Percentiles rank a stretch among this genome's conserved stretches.
These are phyloP conservation scores for Corythaixoides concolor DNA, from an alignment of 2,113 vertebrate species.

Conservation along the genomic window DNA sequence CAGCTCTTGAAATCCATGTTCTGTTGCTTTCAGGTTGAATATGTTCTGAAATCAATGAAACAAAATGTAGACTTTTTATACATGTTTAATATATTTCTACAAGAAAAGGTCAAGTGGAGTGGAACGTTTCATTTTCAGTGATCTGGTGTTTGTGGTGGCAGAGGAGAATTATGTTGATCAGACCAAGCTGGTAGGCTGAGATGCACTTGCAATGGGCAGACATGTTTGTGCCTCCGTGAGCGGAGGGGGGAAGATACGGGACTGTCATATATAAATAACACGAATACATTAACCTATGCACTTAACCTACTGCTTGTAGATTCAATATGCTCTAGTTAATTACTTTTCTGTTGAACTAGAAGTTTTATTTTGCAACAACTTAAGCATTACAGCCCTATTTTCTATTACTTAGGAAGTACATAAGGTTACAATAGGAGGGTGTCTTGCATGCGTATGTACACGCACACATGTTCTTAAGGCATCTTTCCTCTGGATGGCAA, in stretches of 20 bases:
- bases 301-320: background rate
- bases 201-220: background rate
- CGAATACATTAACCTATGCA: background rate
- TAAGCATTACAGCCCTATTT: background rate
- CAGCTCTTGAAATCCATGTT: slow-evolving; percentile 52
- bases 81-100: slow-evolving; percentile 60
- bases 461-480: background rate
- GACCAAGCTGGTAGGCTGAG: background rate
- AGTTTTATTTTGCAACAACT: background rate
- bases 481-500: slow-evolving; percentile 23
- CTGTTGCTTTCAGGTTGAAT: slow-evolving; percentile 55
- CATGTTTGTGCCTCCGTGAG: background rate
- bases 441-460: background rate
- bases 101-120: slow-evolving; percentile 61
- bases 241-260: background rate
- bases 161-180: background rate
- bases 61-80: slow-evolving; percentile 53
- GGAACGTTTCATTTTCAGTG: slow-evolving; percentile 47
- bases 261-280: background rate
- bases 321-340: background rate
- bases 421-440: background rate
- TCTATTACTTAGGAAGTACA: background rate
- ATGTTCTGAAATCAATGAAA: slow-evolving; percentile 48
- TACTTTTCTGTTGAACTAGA: background rate
- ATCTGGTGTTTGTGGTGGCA: background rate